phyloP scores from a whole-genome alignment of 2,797 vertebrate species.

The Artibeus jamaicensis region DNA sequence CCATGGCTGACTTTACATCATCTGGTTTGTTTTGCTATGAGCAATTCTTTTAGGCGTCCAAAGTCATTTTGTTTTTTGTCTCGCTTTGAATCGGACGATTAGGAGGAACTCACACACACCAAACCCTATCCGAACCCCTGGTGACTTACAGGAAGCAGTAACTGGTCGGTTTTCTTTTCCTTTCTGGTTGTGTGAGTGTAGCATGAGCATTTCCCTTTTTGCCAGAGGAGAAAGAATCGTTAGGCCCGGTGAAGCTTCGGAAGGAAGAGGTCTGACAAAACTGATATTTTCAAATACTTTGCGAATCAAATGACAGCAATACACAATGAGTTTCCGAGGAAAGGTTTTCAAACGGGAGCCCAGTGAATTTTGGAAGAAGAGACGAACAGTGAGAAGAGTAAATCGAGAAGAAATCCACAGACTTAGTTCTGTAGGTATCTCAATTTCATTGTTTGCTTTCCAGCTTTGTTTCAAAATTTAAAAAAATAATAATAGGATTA shows the following conservation, averaged over 20 bases:
- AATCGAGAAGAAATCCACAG: constrained; percentile 87
- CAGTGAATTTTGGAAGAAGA: constrained; percentile 91
- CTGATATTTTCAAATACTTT: constrained; percentile 60
- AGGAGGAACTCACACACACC: background rate
- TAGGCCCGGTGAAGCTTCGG: constrained; percentile 69
- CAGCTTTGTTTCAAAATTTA: background rate
- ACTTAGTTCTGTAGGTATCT: constrained; percentile 93
- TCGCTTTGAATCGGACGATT: background rate
- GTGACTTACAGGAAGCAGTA: constrained; percentile 82
- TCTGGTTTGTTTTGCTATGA: background rate
- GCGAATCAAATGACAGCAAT: constrained; percentile 47
- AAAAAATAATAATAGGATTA: background rate
- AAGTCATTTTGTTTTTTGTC: background rate
- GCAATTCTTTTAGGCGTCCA: background rate
- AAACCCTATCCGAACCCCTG: constrained; percentile 54
- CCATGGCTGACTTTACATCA: background rate
- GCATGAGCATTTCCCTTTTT: constrained; percentile 79
- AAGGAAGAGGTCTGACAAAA: constrained; percentile 57
- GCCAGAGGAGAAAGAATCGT: constrained; percentile 59
- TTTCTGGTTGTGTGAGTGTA: constrained; percentile 79
- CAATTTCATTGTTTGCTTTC: background rate
- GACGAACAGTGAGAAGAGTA: constrained; percentile 84
- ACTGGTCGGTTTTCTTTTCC: constrained; percentile 80
- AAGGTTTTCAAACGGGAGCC: constrained; percentile 86
- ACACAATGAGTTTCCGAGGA: constrained; percentile 93